Percentiles rank a stretch among this genome's conserved stretches.
phyloP scores from a whole-genome alignment of 2,888 invertebrate genomes.

The Phymatocera aterrima region DNA sequence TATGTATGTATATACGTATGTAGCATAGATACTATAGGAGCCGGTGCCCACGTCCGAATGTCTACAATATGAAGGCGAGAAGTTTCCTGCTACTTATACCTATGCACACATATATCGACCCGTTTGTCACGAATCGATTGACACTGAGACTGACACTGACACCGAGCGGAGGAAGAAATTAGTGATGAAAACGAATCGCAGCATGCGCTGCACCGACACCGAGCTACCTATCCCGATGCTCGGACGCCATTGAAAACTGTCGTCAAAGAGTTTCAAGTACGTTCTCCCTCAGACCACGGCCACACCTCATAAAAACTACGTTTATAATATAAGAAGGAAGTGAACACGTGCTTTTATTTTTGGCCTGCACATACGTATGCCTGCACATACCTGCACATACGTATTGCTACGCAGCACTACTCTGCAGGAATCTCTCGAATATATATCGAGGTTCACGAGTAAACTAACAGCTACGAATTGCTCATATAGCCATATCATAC shows the following conservation, averaged over 20 bases:
- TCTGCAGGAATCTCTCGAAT: neutral
- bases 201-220: neutral
- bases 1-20: no score
- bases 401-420: neutral
- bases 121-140: neutral
- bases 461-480: neutral
- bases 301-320: slow-evolving; percentile 10
- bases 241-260: slow-evolving; percentile 15
- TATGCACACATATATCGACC: no score
- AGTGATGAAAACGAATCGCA: neutral
- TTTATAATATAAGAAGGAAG: slow-evolving; percentile 7
- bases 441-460: neutral
- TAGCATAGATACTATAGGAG: no score
- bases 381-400: neutral
- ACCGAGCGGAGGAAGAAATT: neutral
- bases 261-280: slow-evolving; percentile 19
- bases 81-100: neutral
- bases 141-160: no score
- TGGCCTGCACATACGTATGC: neutral
- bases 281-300: slow-evolving; percentile 15
- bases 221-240: neutral
- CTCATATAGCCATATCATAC: slow-evolving; percentile 1
- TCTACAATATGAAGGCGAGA: neutral
- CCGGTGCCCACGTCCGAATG: neutral
- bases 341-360: slow-evolving; percentile 32